These are phyloP conservation scores for Dendropsophus ebraccatus DNA, from an alignment of 2,113 vertebrate genomes.

Conservation along the genomic window DNA sequence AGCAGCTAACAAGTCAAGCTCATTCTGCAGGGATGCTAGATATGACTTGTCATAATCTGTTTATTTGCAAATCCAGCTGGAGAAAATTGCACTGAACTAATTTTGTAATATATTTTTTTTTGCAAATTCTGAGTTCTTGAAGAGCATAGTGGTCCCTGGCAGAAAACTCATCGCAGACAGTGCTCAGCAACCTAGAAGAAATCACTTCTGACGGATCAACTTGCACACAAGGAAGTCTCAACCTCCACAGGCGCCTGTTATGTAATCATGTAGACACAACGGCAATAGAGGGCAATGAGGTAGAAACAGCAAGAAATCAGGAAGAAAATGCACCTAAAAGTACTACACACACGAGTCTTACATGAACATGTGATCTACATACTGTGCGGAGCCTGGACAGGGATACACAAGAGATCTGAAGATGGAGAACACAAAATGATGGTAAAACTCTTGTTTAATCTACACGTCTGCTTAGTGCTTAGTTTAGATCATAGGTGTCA, in stretches of 20 bases:
- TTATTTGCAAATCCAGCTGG: no score
- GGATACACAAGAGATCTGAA: no score
- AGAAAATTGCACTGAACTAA: neutral
- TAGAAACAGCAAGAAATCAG: conserved; percentile 15
- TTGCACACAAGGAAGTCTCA: conserved; percentile 19
- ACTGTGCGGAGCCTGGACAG: neutral
- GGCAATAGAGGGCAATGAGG: conserved; percentile 4
- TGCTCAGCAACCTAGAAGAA: conserved; percentile 4
- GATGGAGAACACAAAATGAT: no score
- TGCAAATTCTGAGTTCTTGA: neutral
- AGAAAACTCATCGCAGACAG: neutral
- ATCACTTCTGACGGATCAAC: neutral
- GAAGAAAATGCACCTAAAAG: neutral
- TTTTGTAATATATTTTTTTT: neutral
- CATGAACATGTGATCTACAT: neutral
- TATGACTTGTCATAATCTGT: no score
- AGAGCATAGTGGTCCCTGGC: neutral
- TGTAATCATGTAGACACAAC: conserved; percentile 1
- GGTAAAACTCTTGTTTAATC: no score
- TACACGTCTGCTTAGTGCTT: no score
- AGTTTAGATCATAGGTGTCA: no score
- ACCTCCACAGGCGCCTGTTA: conserved; percentile 16
- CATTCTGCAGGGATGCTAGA: no score
- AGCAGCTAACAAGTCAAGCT: no score
- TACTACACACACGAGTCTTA: neutral